phyloP scores from a whole-genome alignment of 2,888 invertebrate species.

The Colletes collaris region DNA sequence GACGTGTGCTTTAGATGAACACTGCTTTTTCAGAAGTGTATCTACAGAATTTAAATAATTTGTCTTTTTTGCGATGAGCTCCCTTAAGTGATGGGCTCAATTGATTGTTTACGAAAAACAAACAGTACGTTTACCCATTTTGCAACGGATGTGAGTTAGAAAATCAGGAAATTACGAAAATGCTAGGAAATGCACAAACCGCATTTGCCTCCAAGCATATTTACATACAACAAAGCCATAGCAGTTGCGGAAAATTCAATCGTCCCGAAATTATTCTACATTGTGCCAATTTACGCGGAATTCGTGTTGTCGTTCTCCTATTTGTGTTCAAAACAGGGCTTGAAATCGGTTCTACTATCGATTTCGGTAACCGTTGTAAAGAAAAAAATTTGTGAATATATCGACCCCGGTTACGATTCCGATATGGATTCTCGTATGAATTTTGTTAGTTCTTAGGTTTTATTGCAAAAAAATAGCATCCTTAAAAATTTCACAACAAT shows the following conservation, averaged over 20 bases:
- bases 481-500: too few relatives aligned
- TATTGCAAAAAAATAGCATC: too few relatives aligned
- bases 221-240: constrained; percentile 5
- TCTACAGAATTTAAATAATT: too few relatives aligned
- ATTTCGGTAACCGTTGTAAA: too few relatives aligned
- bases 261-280: constrained; percentile 20
- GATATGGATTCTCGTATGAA: too few relatives aligned
- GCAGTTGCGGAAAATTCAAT: constrained; percentile 16
- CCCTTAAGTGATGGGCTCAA: not conserved
- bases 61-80: too few relatives aligned
- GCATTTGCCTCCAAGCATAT: constrained; percentile 4
- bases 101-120: not conserved
- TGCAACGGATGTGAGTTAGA: not conserved
- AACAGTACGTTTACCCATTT: constrained; percentile 1
- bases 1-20: too few relatives aligned
- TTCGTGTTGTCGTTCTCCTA: not conserved
- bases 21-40: too few relatives aligned
- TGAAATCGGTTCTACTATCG: too few relatives aligned
- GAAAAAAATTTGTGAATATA: too few relatives aligned
- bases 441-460: too few relatives aligned
- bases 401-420: too few relatives aligned
- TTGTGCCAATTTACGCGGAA: constrained; percentile 25
- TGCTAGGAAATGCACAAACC: not conserved
- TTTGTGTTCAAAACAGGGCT: not conserved
- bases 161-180: not conserved